Evolutionary conservation across 2,797 vertebrate species (phyloP), one percentile per base, ranked within the genome.

Genomic region (Rallus crepitans): DNA sequence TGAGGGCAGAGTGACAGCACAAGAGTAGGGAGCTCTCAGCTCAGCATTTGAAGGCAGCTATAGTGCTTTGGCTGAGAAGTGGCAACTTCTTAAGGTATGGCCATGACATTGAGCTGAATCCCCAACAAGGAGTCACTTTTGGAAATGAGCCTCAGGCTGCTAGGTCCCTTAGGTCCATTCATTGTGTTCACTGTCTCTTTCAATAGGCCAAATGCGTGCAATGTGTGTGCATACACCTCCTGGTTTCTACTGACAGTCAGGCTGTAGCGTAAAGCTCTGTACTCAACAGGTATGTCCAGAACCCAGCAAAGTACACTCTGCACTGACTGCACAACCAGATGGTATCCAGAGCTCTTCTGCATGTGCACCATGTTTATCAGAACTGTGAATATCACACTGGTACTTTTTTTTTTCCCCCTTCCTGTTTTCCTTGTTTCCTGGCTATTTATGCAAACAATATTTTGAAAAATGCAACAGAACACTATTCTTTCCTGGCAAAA

Each of bases 391-490:
- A 77, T 52, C 53, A 52, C 27, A 39, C 42, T 30, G 8, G 19
- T 30, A 7, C 6, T 13, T 45, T 24, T 17, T 1, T 11, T 16
- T 11, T 30, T 6, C 11, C 1, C 16, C 8, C 13, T 2, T 12
- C 65, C 11, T 8, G 4, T 72, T 91, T 94, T 61, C 28, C 71
- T 82, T 61, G 30, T 93, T 79, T 90, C 40, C 39, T 31, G 11
- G 15, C 8, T 94, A 86, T 93, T 87, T 86, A 85, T 75, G 47
- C 77, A 96, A 96, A 70, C 45, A n/a, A 52, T 33, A 79, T 82
- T 97, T 94, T 94, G 63, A 95, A 94, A 94, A 71, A 37, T n/a
- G 42, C 11, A 45, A 78, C 30, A 95, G 53, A 86, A 88, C 82
- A 52, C 12, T 47, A 35, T 65, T 66, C 28, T 91, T 79, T 82